Conservation (phyloP, 1,140 invertebrate genomes). For the Anagrus nilaparvatae region DNA sequence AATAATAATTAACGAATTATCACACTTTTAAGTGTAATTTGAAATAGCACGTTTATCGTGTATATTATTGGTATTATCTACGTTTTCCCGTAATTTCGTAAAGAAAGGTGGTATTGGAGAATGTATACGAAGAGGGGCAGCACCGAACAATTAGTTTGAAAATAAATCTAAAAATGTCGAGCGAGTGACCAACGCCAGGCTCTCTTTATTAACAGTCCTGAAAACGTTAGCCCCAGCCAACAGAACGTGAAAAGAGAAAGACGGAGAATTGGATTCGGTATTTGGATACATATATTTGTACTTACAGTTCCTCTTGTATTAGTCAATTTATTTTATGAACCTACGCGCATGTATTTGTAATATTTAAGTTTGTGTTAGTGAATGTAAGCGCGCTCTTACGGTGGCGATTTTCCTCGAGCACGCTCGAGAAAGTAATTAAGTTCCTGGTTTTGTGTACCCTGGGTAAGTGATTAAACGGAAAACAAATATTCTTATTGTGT, state of each 20-base stretch:
- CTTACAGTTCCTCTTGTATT: slow-evolving; percentile 8
- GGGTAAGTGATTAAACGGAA: too few relatives aligned
- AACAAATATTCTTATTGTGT: too few relatives aligned
- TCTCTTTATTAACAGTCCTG: slow-evolving; percentile 17
- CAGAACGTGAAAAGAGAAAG: slow-evolving; percentile 8
- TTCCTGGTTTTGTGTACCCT: slow-evolving; percentile 22
- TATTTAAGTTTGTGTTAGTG: not conserved
- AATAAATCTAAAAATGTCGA: slow-evolving; percentile 32
- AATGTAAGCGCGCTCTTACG: not conserved
- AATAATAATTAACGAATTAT: too few relatives aligned
- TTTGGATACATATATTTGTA: slow-evolving; percentile 9
- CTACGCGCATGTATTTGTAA: not conserved
- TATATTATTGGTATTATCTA: too few relatives aligned
- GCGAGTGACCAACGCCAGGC: slow-evolving; percentile 25
- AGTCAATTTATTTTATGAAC: too few relatives aligned
- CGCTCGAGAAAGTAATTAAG: slow-evolving; percentile 25
- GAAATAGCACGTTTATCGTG: too few relatives aligned
- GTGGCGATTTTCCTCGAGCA: not conserved
- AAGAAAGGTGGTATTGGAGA: slow-evolving; percentile 1
- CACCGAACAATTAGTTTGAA: slow-evolving; percentile 22
- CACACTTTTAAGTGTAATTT: too few relatives aligned
- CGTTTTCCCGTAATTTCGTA: too few relatives aligned
- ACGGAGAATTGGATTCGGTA: slow-evolving; percentile 1
- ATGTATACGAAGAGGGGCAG: slow-evolving; percentile 7
- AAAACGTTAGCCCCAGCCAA: slow-evolving; percentile 41